Evolutionary conservation across 2,888 invertebrate genomes (phyloP).

Genomic region (Fragum sueziense): DNA sequence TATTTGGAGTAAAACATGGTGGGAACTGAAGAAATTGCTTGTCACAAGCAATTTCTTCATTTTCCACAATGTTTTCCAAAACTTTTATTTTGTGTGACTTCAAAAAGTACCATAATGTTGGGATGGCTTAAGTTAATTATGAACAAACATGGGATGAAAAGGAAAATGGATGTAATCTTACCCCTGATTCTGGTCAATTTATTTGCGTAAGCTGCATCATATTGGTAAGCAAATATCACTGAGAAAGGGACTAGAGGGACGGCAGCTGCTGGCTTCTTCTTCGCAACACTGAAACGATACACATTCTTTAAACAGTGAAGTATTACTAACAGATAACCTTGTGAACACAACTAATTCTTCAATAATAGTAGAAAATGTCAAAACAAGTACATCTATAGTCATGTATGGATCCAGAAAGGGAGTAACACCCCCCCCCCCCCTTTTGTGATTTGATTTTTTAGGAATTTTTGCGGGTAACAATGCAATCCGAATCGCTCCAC

Average conservation of each 20-base stretch:
- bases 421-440: too few species aligned
- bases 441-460: too few species aligned
- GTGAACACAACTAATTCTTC: too few species aligned
- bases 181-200: slow-evolving; percentile 90
- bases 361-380: too few species aligned
- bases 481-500: too few species aligned
- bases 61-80: neutral
- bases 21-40: slow-evolving; percentile 3
- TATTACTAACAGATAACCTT: neutral
- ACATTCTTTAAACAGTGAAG: neutral
- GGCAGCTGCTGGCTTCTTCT: slow-evolving; percentile 84
- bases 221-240: slow-evolving; percentile 88
- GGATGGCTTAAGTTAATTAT: neutral
- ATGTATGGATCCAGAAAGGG: too few species aligned
- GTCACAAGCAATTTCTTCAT: neutral
- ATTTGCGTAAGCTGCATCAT: slow-evolving; percentile 90
- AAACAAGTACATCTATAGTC: too few species aligned
- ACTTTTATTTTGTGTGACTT: too few species aligned
- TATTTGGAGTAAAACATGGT: neutral
- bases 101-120: neutral
- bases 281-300: slow-evolving; percentile 31
- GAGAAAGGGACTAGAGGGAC: slow-evolving; percentile 88
- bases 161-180: slow-evolving; percentile 79
- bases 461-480: too few species aligned
- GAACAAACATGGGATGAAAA: neutral